A percentile compares a stretch with the other conserved stretches of the same genome.
Evolutionary conservation across 2,797 vertebrate species (phyloP).

Genomic region (Thalassophryne amazonica): DNA sequence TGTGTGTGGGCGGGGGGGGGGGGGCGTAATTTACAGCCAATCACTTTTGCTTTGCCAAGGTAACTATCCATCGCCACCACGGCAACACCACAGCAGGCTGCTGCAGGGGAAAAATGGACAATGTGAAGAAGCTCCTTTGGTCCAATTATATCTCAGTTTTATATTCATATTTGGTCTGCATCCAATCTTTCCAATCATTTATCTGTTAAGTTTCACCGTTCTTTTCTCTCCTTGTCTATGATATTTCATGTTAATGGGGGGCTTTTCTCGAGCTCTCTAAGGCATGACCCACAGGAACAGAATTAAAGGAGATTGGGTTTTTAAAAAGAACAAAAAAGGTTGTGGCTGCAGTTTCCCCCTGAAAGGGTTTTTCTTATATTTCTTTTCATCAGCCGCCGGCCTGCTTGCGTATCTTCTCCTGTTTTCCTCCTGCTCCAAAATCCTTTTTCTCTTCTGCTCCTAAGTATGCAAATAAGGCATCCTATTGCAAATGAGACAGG

Average conservation of each 20-base stretch:
- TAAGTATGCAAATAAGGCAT: constrained; percentile 83
- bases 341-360: constrained; percentile 49
- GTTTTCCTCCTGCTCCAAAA: constrained; percentile 48
- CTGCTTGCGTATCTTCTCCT: constrained; percentile 57
- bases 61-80: constrained; percentile 58
- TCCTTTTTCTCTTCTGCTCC: constrained; percentile 77
- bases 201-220: constrained; percentile 19
- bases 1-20: constrained; percentile 13
- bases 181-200: constrained; percentile 34
- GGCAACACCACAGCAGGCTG: constrained; percentile 47
- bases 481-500: constrained; percentile 76
- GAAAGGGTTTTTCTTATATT: constrained; percentile 66
- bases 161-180: constrained; percentile 8
- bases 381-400: constrained; percentile 67
- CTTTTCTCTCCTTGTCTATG: constrained; percentile 38
- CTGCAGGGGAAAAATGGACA: constrained; percentile 35
- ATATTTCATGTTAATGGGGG: constrained; percentile 70
- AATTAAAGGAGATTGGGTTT: constrained; percentile 55
- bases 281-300: constrained; percentile 64
- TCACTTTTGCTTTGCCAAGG: constrained; percentile 55
- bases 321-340: constrained; percentile 27
- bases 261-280: constrained; percentile 59
- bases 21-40: constrained; percentile 53
- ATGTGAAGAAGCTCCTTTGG: constrained; percentile 24
- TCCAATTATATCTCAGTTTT: constrained; percentile 27